Evolutionary conservation across 2,113 vertebrate species (phyloP), one percentile per base, ranked within the genome.

Genomic region (Syngnathus scovelli): DNA sequence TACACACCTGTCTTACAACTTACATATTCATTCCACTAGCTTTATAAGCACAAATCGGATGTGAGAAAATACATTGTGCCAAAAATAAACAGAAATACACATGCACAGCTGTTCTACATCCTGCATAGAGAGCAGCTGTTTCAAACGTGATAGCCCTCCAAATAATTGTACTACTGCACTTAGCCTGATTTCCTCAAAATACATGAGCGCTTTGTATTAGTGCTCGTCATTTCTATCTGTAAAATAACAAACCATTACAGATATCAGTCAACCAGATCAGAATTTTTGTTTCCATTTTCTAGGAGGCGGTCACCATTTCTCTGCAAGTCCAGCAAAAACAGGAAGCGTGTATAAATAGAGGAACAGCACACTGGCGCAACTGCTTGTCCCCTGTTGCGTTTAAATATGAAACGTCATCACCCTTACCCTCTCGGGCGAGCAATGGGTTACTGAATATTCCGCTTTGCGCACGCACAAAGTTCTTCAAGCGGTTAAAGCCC

Each of bases 111-210:
- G 74, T 61, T 67, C 61, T 15, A 78, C 78, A 87, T 89, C 88
- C 86, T 85, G 83, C 82, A 79, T 67, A 61, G n/a, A 7, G 62
- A 77, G 79, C 88, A 90, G 89, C 86, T 90, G 89, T 81, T 91
- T 87, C 83, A 85, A 33, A 80, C 10, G 44, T 61, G 49, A 69
- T 10, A 19, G 41, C 70, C 54, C 49, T 58, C 67, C 11, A 58
- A 33, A 33, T 36, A 36, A 33, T 33, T 13, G 54, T 15, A 33
- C 54, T 12, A 4, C 54, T 55, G 9, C 11, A 13, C 54, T 55
- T n/a, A 55, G 5, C 9, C 21, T 27, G 4, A 55, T 23, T 23
- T 56, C 11, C 55, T 16, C 55, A 58, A n/a, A n/a, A 19, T 21
- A 51, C 49, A 51, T 23, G 6, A 27, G 21, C 11, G 23, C 39